A percentile compares a stretch with the other conserved stretches of the same genome.
phyloP scores from a whole-genome alignment of 2,113 vertebrate species.

The Calidris pygmaea region DNA sequence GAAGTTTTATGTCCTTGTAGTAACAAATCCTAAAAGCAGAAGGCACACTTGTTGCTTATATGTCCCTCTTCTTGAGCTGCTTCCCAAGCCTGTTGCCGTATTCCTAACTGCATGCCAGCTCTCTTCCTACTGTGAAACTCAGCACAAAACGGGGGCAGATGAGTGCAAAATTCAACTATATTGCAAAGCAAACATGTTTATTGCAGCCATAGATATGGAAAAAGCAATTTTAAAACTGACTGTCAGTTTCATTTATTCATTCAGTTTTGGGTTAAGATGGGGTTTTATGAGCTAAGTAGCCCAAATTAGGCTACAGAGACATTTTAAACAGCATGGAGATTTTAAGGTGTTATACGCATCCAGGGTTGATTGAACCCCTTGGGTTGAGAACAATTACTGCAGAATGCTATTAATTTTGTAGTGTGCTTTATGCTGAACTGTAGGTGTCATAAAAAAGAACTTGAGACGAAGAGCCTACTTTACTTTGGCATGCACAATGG shows the following conservation, averaged over 20 bases:
- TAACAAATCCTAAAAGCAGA: conserved; percentile 9
- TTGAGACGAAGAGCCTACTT: neutral
- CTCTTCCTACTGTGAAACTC: neutral
- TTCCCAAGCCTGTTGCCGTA: neutral
- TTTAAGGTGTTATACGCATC: neutral
- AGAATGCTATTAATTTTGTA: neutral
- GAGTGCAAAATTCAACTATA: neutral
- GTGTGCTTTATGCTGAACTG: neutral
- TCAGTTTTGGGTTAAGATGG: neutral
- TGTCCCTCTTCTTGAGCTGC: neutral
- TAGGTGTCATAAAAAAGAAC: neutral
- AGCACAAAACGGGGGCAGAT: neutral
- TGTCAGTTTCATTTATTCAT: neutral
- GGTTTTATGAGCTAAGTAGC: neutral
- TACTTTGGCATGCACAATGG: neutral
- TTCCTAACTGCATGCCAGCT: neutral
- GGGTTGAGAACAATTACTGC: neutral
- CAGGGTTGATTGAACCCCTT: neutral
- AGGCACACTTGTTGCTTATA: conserved; percentile 4
- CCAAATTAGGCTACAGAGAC: neutral
- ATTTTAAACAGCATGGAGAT: neutral
- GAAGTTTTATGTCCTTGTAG: conserved; percentile 8
- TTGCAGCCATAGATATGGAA: neutral
- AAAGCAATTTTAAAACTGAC: neutral
- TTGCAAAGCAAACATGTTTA: neutral